Percentiles rank a stretch among this genome's conserved stretches.
Evolutionary conservation across 2,797 vertebrate species (phyloP).

Genomic region (Rhincodon typus): DNA sequence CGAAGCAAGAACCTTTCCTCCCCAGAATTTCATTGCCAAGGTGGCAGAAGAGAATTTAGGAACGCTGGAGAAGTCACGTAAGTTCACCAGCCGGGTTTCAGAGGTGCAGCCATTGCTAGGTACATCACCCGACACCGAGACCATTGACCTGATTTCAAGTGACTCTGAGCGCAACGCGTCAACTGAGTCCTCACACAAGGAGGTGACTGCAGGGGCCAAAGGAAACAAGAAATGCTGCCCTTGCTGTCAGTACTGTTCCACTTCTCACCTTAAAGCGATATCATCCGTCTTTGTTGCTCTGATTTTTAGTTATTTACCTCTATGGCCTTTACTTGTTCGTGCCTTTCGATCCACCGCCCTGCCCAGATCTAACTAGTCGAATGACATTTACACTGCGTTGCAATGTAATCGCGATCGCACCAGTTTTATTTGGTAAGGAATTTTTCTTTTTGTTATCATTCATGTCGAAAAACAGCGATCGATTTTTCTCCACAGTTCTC

Average conservation of each 20-base stretch:
- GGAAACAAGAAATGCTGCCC: constrained; percentile 44
- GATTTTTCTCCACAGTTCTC: not conserved
- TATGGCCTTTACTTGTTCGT: constrained; percentile 60
- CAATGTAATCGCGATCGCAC: constrained; percentile 55
- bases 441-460: not conserved
- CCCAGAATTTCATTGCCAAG: constrained; percentile 50
- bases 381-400: constrained; percentile 58
- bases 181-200: constrained; percentile 42
- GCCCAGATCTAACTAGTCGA: constrained; percentile 52
- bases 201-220: constrained; percentile 35
- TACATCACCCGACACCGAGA: constrained; percentile 44
- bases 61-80: constrained; percentile 49
- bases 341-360: constrained; percentile 54
- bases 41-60: constrained; percentile 42
- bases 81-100: constrained; percentile 50
- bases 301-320: no score
- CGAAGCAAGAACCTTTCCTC: not conserved
- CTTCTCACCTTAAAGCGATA: constrained; percentile 51
- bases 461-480: no score
- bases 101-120: constrained; percentile 55
- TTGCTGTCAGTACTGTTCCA: constrained; percentile 51
- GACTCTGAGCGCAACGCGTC: constrained; percentile 39
- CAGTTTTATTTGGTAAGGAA: constrained; percentile 57
- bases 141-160: constrained; percentile 57
- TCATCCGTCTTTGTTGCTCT: constrained; percentile 56